A percentile compares a stretch with the other conserved stretches of the same genome.
These are phyloP conservation scores for Pseudomugil tenellus DNA, from an alignment of 2,797 vertebrate species.

Conservation along the genomic window DNA sequence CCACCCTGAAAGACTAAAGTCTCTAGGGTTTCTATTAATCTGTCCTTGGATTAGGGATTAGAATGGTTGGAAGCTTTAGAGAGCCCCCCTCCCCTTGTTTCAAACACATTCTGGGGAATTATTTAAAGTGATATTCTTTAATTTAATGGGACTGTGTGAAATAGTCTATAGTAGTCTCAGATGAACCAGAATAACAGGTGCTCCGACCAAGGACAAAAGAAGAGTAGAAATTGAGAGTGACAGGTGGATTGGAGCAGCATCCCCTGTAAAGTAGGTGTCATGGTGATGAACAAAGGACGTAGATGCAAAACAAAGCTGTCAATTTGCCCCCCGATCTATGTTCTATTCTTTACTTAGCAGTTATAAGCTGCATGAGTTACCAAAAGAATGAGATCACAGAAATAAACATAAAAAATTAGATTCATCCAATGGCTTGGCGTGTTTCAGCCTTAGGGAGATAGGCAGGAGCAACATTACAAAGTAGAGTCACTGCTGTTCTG, in stretches of 20 bases:
- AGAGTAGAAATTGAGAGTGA: neutral
- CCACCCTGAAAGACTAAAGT: conserved; percentile 38
- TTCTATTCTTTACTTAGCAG: neutral
- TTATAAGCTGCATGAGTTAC: neutral
- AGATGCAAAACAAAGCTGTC: neutral
- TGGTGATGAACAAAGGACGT: neutral
- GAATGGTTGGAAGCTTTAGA: conserved; percentile 36
- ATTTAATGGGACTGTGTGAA: neutral
- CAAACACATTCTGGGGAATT: conserved; percentile 28
- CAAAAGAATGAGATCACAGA: neutral
- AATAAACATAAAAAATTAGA: neutral
- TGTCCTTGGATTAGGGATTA: conserved; percentile 79
- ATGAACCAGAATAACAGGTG: neutral
- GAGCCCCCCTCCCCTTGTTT: conserved; percentile 32
- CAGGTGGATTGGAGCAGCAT: neutral
- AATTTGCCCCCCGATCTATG: neutral
- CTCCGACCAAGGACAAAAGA: neutral
- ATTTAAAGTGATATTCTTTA: conserved; percentile 54
- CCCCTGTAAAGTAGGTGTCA: neutral
- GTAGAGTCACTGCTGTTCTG: neutral
- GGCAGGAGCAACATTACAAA: neutral
- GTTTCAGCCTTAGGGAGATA: no score
- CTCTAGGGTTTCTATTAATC: conserved; percentile 67
- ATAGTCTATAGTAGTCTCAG: neutral
- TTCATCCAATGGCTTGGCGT: neutral